Evolutionary conservation across 2,113 vertebrate genomes (phyloP).

Genomic region (Triplophysa dalaica): DNA sequence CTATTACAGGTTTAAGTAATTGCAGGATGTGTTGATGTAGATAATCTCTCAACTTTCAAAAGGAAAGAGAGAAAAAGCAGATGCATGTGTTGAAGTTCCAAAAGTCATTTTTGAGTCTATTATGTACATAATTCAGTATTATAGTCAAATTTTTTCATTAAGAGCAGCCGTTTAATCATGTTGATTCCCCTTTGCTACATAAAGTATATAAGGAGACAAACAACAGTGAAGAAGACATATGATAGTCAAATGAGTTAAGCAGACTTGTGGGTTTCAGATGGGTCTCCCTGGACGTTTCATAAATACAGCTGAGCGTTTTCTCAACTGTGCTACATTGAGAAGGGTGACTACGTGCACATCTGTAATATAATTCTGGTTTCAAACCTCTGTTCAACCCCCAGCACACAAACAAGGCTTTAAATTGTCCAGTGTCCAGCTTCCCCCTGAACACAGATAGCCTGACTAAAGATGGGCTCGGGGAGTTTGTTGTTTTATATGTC

Average conservation of each 20-base stretch:
- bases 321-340: slow-evolving; percentile 7
- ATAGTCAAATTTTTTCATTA: too few relatives aligned
- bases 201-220: slow-evolving; percentile 4
- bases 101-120: not conserved
- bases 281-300: not conserved
- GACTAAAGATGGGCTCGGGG: slow-evolving; percentile 2
- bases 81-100: not conserved
- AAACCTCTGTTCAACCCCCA: slow-evolving; percentile 32
- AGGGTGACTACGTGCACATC: slow-evolving; percentile 30
- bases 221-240: slow-evolving; percentile 5
- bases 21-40: slow-evolving; percentile 52
- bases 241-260: not conserved
- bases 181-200: not conserved
- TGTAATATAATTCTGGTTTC: slow-evolving; percentile 34
- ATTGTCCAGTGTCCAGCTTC: slow-evolving; percentile 35
- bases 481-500: slow-evolving; percentile 4
- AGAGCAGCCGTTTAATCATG: too few relatives aligned
- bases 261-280: not conserved
- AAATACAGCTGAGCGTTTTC: slow-evolving; percentile 39
- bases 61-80: not conserved
- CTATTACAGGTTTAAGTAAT: slow-evolving; percentile 42
- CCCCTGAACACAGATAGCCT: slow-evolving; percentile 25
- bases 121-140: not conserved
- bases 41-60: slow-evolving; percentile 28
- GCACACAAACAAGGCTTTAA: slow-evolving; percentile 36